A percentile compares a stretch with the other conserved stretches of the same genome.
phyloP scores from a whole-genome alignment of 2,888 invertebrate species.

The Erynnis tages region DNA sequence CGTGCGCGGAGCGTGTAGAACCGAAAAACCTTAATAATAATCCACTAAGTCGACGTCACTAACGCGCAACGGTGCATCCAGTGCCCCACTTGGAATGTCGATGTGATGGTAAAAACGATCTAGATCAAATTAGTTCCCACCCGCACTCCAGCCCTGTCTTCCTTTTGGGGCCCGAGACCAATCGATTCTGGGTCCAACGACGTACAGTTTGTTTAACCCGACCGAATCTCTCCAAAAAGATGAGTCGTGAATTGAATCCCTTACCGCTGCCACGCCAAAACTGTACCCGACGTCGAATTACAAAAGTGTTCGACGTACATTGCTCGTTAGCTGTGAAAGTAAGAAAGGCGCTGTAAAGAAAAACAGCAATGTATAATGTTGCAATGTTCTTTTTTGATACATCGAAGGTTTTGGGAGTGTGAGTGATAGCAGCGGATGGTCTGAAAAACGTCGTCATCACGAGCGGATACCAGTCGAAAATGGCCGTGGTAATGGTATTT shows the following conservation, averaged over 20 bases:
- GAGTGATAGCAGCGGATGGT: conserved; percentile 33
- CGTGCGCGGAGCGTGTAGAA: no score
- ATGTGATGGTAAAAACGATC: conserved; percentile 29
- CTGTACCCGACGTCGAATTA: conserved; percentile 3
- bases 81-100: conserved; percentile 10
- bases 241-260: conserved; percentile 70
- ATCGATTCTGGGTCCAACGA: conserved; percentile 65
- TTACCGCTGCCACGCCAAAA: conserved; percentile 33
- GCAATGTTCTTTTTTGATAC: neutral
- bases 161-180: conserved; percentile 54
- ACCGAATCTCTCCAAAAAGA: conserved; percentile 70
- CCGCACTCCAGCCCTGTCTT: conserved; percentile 36
- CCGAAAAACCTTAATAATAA: neutral
- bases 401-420: neutral
- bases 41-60: no score
- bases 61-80: neutral
- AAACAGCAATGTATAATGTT: conserved; percentile 39
- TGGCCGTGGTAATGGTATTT: conserved; percentile 78
- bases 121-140: conserved; percentile 27
- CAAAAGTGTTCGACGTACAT: conserved; percentile 33
- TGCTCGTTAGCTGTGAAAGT: conserved; percentile 30
- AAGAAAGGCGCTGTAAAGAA: neutral
- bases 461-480: conserved; percentile 73
- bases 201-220: conserved; percentile 72
- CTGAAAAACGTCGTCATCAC: conserved; percentile 75